phyloP scores from a whole-genome alignment of 2,888 invertebrate genomes.

The Cacoxenus indagator region DNA sequence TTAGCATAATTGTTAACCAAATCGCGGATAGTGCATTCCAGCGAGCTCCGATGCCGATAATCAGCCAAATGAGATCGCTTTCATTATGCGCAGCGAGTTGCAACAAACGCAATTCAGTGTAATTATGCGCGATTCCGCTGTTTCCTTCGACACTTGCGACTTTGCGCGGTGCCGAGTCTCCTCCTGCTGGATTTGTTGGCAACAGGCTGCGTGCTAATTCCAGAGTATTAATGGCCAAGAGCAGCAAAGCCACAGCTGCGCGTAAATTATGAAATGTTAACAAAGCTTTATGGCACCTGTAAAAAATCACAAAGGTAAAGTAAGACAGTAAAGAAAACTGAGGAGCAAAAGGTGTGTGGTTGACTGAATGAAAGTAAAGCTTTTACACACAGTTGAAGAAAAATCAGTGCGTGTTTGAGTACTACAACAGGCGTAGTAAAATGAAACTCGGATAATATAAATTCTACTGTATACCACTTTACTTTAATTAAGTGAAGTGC shows the following conservation, averaged over 20 bases:
- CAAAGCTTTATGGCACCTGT: conserved; percentile 65
- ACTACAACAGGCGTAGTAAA: conserved; percentile 3
- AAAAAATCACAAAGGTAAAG: conserved; percentile 28
- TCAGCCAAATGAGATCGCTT: conserved; percentile 41
- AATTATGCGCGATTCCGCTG: conserved; percentile 40
- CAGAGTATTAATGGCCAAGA: conserved; percentile 65
- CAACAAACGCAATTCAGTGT: conserved; percentile 34
- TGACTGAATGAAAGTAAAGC: background rate
- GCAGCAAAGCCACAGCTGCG: conserved; percentile 60
- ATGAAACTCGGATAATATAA: conserved; percentile 22
- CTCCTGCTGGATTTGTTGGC: conserved; percentile 35
- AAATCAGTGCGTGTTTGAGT: background rate
- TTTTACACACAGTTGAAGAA: background rate
- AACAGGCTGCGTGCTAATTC: conserved; percentile 65
- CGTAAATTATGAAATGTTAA: conserved; percentile 69
- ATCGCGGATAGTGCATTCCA: conserved; percentile 63
- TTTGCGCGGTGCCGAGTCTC: conserved; percentile 1
- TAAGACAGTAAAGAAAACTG: background rate
- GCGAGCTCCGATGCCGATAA: conserved; percentile 55
- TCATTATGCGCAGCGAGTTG: conserved; percentile 43
- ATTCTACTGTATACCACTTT: conserved; percentile 45
- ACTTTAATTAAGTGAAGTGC: conserved; percentile 52
- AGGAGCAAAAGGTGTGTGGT: background rate
- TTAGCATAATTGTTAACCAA: conserved; percentile 62
- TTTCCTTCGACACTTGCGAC: background rate